phyloP scores from a whole-genome alignment of 2,797 vertebrate species.

The Dendrocincla fuliginosa region DNA sequence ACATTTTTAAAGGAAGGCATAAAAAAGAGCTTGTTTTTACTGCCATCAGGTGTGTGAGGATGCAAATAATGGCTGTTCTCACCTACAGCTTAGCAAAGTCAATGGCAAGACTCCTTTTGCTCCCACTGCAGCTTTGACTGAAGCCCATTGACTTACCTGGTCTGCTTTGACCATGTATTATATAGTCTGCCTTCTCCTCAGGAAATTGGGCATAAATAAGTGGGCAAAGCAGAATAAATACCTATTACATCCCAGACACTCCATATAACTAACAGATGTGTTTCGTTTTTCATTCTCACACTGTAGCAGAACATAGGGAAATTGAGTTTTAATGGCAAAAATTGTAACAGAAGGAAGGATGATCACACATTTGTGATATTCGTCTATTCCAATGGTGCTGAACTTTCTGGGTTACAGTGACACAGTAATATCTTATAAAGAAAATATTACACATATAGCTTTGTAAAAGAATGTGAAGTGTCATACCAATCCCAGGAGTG shows the following conservation, averaged over 20 bases:
- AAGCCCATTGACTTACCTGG: fast-evolving
- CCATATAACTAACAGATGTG: neutral
- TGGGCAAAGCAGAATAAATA: neutral
- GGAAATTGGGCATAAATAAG: neutral
- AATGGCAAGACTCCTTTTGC: neutral
- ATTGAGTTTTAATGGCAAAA: neutral
- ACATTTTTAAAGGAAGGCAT: neutral
- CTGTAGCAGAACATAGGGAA: neutral
- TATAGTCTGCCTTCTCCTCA: neutral
- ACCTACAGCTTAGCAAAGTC: neutral
- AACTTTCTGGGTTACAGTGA: neutral
- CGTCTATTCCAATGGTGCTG: neutral
- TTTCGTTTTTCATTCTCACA: neutral
- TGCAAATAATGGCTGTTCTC: neutral
- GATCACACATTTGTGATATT: neutral
- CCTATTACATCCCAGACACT: neutral
- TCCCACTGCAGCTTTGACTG: neutral
- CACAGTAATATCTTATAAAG: neutral
- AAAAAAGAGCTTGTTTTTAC: constrained; percentile 40
- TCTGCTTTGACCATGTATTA: fast-evolving
- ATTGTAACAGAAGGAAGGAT: neutral
- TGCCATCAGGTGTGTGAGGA: constrained; percentile 29
- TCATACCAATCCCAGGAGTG: neutral
- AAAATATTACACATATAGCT: neutral
- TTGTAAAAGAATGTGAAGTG: fast-evolving